Percentiles rank a stretch among this genome's conserved stretches.
phyloP scores from a whole-genome alignment of 1,140 invertebrate species.

The Ganaspis sp. region DNA sequence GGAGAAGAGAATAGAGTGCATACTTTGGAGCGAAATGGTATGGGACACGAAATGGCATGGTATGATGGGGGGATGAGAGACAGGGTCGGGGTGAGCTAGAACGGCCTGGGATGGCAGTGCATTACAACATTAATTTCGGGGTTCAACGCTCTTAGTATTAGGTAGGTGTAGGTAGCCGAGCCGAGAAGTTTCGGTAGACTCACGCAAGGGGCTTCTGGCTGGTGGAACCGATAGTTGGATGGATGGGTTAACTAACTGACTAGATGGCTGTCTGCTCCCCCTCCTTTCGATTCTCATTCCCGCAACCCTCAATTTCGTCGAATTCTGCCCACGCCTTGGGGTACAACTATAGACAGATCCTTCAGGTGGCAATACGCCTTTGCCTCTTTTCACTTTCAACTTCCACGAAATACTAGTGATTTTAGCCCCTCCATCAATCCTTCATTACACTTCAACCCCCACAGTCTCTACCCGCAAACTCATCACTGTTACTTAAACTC shows the following conservation, averaged over 20 bases:
- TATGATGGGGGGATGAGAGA: conserved; percentile 10
- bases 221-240: conserved; percentile 42
- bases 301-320: conserved; percentile 55
- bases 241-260: conserved; percentile 51
- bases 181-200: conserved; percentile 53
- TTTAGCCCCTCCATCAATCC: background rate
- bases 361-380: conserved; percentile 6
- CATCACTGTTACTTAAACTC: background rate
- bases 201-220: conserved; percentile 57
- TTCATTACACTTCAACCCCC: conserved; percentile 1
- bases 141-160: conserved; percentile 65
- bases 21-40: conserved; percentile 13
- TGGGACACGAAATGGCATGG: conserved; percentile 17
- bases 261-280: conserved; percentile 47
- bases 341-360: conserved; percentile 24
- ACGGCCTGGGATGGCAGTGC: conserved; percentile 44
- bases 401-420: background rate
- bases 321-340: conserved; percentile 28
- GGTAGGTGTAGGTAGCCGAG: conserved; percentile 45
- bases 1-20: conserved; percentile 31
- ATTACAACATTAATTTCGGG: conserved; percentile 63
- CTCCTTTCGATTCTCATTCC: conserved; percentile 38
- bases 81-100: conserved; percentile 44
- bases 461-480: background rate
- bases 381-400: conserved; percentile 11